phyloP scores from a whole-genome alignment of 2,113 vertebrate species.

The Turnix velox region DNA sequence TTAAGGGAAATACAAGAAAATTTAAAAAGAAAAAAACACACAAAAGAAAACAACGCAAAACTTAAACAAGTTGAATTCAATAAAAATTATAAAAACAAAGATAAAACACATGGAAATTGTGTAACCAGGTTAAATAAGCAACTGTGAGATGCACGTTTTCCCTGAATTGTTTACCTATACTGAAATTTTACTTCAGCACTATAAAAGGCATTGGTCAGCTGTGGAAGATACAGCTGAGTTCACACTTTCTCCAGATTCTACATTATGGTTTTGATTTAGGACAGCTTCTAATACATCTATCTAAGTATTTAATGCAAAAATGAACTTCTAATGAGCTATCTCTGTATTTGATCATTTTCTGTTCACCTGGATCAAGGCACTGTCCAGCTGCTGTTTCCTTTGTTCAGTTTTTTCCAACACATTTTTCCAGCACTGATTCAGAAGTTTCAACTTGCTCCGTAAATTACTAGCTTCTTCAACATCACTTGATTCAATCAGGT shows the following conservation, averaged over 20 bases:
- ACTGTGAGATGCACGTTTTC: not conserved
- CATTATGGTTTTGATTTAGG: not conserved
- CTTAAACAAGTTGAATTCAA: not conserved
- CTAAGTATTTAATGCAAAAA: not conserved
- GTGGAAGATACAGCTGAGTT: not conserved
- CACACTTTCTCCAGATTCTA: not conserved
- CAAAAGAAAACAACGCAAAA: not conserved
- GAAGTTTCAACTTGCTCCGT: constrained; percentile 86
- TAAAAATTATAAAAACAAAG: not conserved
- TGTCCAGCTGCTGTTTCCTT: constrained; percentile 89
- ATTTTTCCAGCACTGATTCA: constrained; percentile 89
- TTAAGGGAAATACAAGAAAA: not conserved
- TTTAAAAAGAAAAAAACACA: not conserved
- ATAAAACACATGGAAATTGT: not conserved
- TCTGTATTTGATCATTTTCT: not conserved
- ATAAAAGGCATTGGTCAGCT: not conserved
- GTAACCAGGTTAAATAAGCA: not conserved
- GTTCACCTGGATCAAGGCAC: constrained; percentile 89
- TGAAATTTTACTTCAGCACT: not conserved
- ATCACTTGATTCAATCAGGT: constrained; percentile 88
- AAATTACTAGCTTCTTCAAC: constrained; percentile 93
- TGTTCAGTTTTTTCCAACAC: constrained; percentile 88
- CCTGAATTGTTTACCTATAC: not conserved
- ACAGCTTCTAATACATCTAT: not conserved
- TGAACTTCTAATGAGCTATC: not conserved